Base-by-base conservation (phyloP, 2,888 invertebrate genomes). In the Plagiodera versicolora region DNA sequence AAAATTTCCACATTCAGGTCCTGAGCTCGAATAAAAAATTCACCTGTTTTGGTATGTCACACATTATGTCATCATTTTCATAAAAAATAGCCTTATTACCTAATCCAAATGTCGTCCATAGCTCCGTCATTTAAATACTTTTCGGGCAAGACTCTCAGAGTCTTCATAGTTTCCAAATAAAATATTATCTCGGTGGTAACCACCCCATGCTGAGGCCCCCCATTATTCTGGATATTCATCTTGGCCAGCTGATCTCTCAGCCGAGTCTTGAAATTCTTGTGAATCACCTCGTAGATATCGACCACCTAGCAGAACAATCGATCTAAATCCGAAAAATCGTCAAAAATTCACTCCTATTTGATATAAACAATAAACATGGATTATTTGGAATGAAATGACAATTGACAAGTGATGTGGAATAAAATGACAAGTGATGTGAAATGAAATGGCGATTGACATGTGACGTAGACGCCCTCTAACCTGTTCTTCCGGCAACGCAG, bases 201-300 rank as follows among this genome's bases (percentile, higher is more conserved):
- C 56, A 94, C 89, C 45, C 95, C 96, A 78, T 97, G 96, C 77
- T 96, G 94, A 1, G 97, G 97, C 50, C 96, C 95, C n/a, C 96
- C 96, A 82, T 97, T 94, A 71, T 95, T 96, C 58, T 89, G 88
- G 69, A 98, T 93, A 76, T 94, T 94, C 85, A 95, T 88, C 79
- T 89, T 90, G 2, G 87, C 77, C 69, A 98, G 82, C 77, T 94
- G 92, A 73, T 93, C 91, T 79, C 92, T 85, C 70, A 97, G 82
- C 76, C 92, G 89, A 69, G 89, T 89, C 81, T 95, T 94, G 77
- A 98, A 95, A 72, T 90, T 89, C 76, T 87, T 87, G 81, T 95
- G 92, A 54, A 94, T 89, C 73, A 87, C 87, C 71, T 89, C 76
- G 70, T 80, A 80, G 49, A 81, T 76, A 67, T 79, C 77, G 48